These are phyloP conservation scores for Molossus molossus DNA, from an alignment of 2,797 vertebrate genomes.

Conservation along the genomic window DNA sequence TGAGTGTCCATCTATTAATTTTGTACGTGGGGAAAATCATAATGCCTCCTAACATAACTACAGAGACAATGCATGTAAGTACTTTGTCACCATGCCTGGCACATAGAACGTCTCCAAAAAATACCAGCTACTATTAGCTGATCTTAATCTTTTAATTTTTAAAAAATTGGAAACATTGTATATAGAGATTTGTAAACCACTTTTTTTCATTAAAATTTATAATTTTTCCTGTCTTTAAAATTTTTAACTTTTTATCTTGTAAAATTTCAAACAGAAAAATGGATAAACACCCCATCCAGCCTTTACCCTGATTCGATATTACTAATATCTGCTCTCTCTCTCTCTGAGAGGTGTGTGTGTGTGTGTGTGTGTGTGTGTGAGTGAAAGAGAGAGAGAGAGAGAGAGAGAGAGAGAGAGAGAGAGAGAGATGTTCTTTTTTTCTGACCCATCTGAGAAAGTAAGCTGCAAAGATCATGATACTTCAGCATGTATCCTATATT, in stretches of 20 bases:
- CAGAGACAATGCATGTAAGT: neutral
- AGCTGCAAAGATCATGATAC: neutral
- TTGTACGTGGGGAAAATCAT: neutral
- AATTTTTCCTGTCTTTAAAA: neutral
- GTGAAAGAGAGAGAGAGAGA: too few relatives aligned
- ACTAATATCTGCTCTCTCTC: neutral
- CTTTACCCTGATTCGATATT: neutral
- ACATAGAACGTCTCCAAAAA: neutral
- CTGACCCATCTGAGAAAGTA: neutral
- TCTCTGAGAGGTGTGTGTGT: too few relatives aligned
- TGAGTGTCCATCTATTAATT: conserved; percentile 29
- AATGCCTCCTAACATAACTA: neutral
- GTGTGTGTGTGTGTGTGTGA: neutral
- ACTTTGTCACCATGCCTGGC: neutral
- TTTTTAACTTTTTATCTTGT: conserved; percentile 55
- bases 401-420: neutral
- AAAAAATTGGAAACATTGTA: neutral
- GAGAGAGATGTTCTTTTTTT: neutral
- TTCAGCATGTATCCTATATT: neutral
- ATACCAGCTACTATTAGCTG: neutral
- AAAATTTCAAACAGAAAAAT: conserved; percentile 46
- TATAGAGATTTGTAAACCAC: neutral
- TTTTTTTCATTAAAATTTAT: conserved; percentile 11
- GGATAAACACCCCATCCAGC: neutral
- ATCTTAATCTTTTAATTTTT: neutral